Conservation (phyloP, 2,888 invertebrate species). For the Troides helena region DNA sequence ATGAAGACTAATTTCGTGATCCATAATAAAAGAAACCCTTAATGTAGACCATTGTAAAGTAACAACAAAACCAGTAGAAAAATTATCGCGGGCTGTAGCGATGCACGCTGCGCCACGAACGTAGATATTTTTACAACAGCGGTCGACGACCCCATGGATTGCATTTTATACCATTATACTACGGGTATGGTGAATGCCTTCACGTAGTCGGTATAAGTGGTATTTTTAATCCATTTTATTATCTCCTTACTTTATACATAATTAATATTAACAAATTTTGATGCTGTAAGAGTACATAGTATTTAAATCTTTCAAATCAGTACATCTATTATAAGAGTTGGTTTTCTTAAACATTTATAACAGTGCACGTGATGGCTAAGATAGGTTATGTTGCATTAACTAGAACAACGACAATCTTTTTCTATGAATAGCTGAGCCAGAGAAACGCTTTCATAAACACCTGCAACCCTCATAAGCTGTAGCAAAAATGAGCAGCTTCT, state of each 20-base stretch:
- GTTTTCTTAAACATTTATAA: no score
- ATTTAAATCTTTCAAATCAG: no score
- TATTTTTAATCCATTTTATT: constrained; percentile 3
- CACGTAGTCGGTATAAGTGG: not conserved
- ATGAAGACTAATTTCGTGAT: not conserved
- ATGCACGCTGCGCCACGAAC: constrained; percentile 24
- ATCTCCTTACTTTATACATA: not conserved
- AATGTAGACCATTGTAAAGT: constrained; percentile 16
- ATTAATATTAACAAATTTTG: no score
- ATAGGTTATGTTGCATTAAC: no score
- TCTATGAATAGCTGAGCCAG: no score
- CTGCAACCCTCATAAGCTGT: no score
- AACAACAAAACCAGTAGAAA: constrained; percentile 17
- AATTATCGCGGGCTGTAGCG: constrained; percentile 18
- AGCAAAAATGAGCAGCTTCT: no score
- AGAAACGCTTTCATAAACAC: no score
- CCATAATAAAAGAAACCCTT: not conserved
- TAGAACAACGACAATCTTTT: no score
- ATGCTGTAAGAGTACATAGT: no score
- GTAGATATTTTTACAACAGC: constrained; percentile 47
- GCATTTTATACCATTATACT: constrained; percentile 22
- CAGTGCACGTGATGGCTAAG: no score
- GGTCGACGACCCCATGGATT: constrained; percentile 41
- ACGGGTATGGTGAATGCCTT: not conserved
- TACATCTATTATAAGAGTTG: no score